Conservation (phyloP, 2,797 vertebrate species). For the Clamator glandarius region DNA sequence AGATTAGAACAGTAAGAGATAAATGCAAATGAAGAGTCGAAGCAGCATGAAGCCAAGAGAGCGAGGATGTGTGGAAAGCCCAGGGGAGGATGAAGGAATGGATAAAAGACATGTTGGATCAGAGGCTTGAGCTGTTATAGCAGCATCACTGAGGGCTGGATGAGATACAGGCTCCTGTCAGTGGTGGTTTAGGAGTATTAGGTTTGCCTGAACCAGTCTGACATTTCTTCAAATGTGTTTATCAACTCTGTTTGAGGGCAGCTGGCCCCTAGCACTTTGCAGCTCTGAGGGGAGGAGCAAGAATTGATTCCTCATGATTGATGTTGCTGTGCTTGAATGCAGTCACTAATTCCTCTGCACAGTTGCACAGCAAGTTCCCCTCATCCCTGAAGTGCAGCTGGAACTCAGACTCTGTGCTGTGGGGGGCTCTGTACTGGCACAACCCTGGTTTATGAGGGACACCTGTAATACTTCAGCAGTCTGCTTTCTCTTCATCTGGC, state of each 20-base stretch:
- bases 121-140: background rate
- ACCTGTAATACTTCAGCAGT: background rate
- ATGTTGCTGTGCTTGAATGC: background rate
- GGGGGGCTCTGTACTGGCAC: background rate
- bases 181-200: background rate
- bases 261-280: background rate
- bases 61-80: background rate
- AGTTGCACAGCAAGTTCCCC: background rate
- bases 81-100: background rate
- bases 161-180: background rate
- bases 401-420: background rate
- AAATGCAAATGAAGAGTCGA: constrained; percentile 27
- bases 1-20: constrained; percentile 31
- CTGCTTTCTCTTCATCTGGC: background rate
- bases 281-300: constrained; percentile 2
- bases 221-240: constrained; percentile 1
- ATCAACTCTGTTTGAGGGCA: constrained; percentile 11
- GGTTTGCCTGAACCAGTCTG: background rate
- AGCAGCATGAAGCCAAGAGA: constrained; percentile 9
- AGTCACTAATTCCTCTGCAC: background rate
- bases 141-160: background rate
- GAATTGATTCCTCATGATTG: constrained; percentile 22
- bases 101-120: constrained; percentile 22
- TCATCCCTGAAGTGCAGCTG: background rate
- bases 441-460: background rate